Evolutionary conservation across 2,888 invertebrate species (phyloP).

Genomic region (Polylopha cassiicola): DNA sequence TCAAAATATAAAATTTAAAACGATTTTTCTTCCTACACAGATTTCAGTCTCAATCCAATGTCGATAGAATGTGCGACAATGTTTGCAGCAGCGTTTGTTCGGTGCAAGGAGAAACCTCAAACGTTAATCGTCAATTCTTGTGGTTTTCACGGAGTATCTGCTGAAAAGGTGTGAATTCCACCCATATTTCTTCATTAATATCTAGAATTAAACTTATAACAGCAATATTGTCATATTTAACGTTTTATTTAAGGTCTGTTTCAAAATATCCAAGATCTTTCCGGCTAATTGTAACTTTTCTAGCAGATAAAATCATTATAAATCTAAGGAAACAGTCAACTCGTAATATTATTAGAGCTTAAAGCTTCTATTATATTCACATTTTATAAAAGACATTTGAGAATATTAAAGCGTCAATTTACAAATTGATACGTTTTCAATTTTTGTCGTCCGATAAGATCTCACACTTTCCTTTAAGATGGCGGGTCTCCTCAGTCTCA

Average conservation of each 20-base stretch:
- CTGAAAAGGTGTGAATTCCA: slow-evolving; percentile 55
- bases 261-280: neutral
- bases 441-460: neutral
- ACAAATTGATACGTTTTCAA: no score
- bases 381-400: no score
- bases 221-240: no score
- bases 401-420: no score
- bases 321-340: no score
- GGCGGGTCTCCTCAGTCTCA: slow-evolving; percentile 73
- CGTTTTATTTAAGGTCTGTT: no score
- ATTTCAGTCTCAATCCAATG: slow-evolving; percentile 80
- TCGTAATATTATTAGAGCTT: no score
- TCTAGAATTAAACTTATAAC: no score
- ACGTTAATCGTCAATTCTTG: slow-evolving; percentile 76
- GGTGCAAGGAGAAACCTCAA: slow-evolving; percentile 72
- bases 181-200: no score
- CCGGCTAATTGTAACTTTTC: neutral
- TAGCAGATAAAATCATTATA: no score
- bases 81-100: slow-evolving; percentile 76
- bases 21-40: slow-evolving; percentile 39
- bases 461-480: slow-evolving; percentile 44
- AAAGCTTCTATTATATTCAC: no score
- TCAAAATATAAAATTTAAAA: no score
- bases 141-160: slow-evolving; percentile 70
- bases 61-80: slow-evolving; percentile 77